Evolutionary conservation across 2,113 vertebrate species (phyloP), one percentile per base, ranked within the genome.

Genomic region (Suricata suricatta): DNA sequence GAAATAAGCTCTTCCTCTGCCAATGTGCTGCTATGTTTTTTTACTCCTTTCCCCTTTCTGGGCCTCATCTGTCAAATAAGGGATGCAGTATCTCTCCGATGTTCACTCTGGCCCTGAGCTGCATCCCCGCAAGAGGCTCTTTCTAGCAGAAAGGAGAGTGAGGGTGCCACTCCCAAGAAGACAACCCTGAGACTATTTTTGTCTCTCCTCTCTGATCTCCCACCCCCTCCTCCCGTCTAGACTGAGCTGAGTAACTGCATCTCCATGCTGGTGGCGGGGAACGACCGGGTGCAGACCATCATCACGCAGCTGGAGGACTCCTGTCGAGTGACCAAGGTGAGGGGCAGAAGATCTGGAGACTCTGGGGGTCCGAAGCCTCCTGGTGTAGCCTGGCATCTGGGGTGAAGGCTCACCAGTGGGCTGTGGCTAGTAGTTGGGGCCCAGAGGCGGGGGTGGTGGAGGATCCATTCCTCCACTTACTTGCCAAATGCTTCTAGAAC

Each of bases 261-360:
- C 97, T 99, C 99, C 91, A 99, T 99, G 99, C 96, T 99, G 29
- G 99, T 99, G 88, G 99, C 99, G 0, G 99, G 99, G 1, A 99
- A 99, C 0, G 99, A 99, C 97, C 98, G 99, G 0, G 97, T 99
- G 76, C 99, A 99, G 88, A 99, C 99, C 0, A 99, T 99, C 97
- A 99, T 99, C 90, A 98, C 97, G 64, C 99, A 99, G 98, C 97
- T 99, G 98, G 99, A 99, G 87, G 99, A 99, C 68, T 99, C 98
- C 0, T 98, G 98, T 97, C 98, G 98, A 63, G 96, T 98, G 87
- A 99, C 99, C 0, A 98, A 99, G 99, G 99, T 99, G 98, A 98
- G 98, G 33, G 29, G 6, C 9, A 7, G 2, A 64, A 77, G 0
- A 41, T 33, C 29, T 69, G 77, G 14, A 25, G 57, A 60, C 57